phyloP scores from a whole-genome alignment of 2,113 vertebrate species.

The Burhinus bistriatus region DNA sequence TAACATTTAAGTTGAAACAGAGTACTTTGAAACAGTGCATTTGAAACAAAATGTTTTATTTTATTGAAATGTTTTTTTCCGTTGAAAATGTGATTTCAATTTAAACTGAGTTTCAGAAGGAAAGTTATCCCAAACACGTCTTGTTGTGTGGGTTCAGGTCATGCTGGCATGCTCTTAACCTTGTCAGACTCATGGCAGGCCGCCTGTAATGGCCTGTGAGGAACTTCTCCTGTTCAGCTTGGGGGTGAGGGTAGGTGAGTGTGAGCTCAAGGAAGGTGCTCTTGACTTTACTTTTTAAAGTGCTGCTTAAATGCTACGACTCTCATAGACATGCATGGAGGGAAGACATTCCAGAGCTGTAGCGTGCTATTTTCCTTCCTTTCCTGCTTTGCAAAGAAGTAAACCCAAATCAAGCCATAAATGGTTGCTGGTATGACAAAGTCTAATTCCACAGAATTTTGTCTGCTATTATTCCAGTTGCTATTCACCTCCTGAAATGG shows the following conservation, averaged over 20 bases:
- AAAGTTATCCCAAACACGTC: not conserved
- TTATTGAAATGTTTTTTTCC: not conserved
- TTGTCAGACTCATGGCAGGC: not conserved
- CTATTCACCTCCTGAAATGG: not conserved
- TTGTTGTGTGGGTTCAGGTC: not conserved
- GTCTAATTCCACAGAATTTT: not conserved
- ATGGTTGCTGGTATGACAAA: not conserved
- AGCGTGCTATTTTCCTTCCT: not conserved
- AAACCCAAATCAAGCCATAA: not conserved
- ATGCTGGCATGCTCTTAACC: not conserved
- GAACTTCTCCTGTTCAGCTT: too few species aligned
- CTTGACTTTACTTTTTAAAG: not conserved
- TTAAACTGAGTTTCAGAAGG: not conserved
- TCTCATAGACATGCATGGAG: not conserved
- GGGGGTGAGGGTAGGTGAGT: accelerated
- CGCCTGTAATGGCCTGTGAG: not conserved
- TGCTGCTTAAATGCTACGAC: not conserved
- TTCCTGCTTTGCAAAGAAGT: not conserved
- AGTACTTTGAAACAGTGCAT: not conserved
- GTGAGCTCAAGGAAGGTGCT: not conserved
- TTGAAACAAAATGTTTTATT: not conserved
- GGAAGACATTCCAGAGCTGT: not conserved
- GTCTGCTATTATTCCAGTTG: not conserved
- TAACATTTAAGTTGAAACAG: not conserved
- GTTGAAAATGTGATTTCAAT: not conserved